Evolutionary conservation across 64 coral and sea anemone genomes (phyloP), one percentile per base, ranked within the genome.

Genomic region (Dendrophyllia cribrosa): DNA sequence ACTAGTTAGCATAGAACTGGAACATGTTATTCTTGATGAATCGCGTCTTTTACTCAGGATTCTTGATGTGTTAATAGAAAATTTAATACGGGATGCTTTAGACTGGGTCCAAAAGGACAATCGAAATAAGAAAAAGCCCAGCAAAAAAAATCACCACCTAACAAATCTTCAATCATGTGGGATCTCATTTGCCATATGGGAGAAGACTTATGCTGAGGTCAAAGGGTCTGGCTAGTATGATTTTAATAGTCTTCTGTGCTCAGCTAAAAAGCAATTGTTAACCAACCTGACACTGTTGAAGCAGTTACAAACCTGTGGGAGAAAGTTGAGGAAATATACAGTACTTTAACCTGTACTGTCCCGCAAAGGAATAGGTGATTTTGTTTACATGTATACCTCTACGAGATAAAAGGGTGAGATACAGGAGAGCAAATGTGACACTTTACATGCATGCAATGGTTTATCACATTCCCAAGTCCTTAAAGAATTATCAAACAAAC

Each of bases 21-120:
- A 96, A 60, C 91, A 96, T 60, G 81, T 96, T 63, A 85, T 93
- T 14, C 58, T 89, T 53, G 95, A 96, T 93, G 95, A 90, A 93
- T 25, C 89, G 13, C 93, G 89, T 67, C 66, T 90, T 51, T 16
- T 93, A 70, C 70, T 95, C 43, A 64, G 80, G 77, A 58, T 96
- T 22, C 82, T 79, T 56, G 95, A 96, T 83, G 67, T 89, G 43
- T 59, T 93, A 43, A 71, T 89, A 23, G 65, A 88, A 85, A 96
- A 96, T 79, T 46, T 90, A 56, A 73, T 96, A 2, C 64, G 85
- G 44, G 77, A 92, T n/a, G 83, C 69, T n/a, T 60, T 88, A 47
- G 72, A 90, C 55, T 87, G 93, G 83, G 93, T 87, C 58, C 51
- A 75, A 65, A 21, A 72, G 58, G 88, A 87, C 9, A 81, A 91